phyloP scores from a whole-genome alignment of 2,888 invertebrate species.

The Plagiodera versicolora region DNA sequence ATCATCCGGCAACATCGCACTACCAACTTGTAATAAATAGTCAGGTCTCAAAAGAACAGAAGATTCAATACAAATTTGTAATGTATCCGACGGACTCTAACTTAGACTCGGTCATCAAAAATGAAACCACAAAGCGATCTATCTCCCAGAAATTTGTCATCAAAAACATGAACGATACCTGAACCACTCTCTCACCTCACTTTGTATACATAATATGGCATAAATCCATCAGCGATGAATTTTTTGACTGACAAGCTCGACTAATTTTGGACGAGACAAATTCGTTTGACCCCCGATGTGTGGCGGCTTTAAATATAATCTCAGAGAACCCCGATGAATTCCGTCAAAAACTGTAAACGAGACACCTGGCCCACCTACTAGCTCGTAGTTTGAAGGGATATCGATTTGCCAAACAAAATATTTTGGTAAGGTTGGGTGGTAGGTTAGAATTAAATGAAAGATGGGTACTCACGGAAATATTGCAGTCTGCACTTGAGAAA shows the following conservation, averaged over 20 bases:
- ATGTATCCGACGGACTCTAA: neutral
- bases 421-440: slow-evolving; percentile 1
- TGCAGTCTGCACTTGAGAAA: no score
- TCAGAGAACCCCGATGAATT: slow-evolving; percentile 16
- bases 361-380: slow-evolving; percentile 32
- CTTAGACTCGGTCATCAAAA: neutral
- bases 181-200: neutral
- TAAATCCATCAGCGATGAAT: slow-evolving; percentile 12
- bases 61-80: no score
- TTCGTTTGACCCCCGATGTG: slow-evolving; percentile 32
- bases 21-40: no score
- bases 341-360: slow-evolving; percentile 15
- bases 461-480: no score
- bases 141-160: no score
- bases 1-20: no score
- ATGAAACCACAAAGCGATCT: neutral
- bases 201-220: slow-evolving; percentile 8
- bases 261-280: slow-evolving; percentile 23
- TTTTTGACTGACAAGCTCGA: slow-evolving; percentile 20
- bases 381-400: slow-evolving; percentile 3
- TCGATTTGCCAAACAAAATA: slow-evolving; percentile 19
- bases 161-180: no score
- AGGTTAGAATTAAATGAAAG: no score
- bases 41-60: no score
- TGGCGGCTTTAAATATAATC: slow-evolving; percentile 28